phyloP scores from a whole-genome alignment of 2,797 vertebrate genomes.

The Ctenochaetus hawaiiensis region DNA sequence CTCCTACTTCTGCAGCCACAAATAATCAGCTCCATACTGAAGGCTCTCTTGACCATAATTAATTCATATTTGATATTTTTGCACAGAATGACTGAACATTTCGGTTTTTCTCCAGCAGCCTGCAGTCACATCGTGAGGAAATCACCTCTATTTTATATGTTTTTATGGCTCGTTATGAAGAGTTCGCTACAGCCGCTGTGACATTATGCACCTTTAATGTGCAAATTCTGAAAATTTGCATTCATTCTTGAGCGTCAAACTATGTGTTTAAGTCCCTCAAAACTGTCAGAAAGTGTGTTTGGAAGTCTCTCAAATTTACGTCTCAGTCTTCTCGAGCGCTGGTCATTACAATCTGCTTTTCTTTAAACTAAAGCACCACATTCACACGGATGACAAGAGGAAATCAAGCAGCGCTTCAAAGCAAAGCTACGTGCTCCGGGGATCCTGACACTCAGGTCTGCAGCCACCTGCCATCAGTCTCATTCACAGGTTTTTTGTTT shows the following conservation, averaged over 20 bases:
- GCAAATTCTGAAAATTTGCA: neutral
- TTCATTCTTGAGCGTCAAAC: neutral
- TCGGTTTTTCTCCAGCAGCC: neutral
- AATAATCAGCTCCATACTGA: constrained; percentile 1
- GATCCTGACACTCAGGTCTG: neutral
- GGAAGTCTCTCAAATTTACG: neutral
- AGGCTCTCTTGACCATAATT: constrained; percentile 1
- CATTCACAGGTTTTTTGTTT: neutral
- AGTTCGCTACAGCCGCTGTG: neutral
- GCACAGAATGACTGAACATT: neutral
- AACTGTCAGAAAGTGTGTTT: neutral
- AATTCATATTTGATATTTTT: neutral
- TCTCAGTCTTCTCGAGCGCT: neutral
- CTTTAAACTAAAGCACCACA: neutral
- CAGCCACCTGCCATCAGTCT: constrained; percentile 10
- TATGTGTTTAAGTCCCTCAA: neutral
- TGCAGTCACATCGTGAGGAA: neutral
- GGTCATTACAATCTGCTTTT: neutral
- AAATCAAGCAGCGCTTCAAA: no score
- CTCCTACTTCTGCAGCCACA: constrained; percentile 8
- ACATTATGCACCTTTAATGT: neutral
- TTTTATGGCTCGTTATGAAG: neutral
- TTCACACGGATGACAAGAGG: neutral
- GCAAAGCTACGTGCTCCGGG: neutral
- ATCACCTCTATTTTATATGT: neutral